Evolutionary conservation across 2,888 invertebrate species (phyloP).

Genomic region (Sinodicranocentrus sp.): DNA sequence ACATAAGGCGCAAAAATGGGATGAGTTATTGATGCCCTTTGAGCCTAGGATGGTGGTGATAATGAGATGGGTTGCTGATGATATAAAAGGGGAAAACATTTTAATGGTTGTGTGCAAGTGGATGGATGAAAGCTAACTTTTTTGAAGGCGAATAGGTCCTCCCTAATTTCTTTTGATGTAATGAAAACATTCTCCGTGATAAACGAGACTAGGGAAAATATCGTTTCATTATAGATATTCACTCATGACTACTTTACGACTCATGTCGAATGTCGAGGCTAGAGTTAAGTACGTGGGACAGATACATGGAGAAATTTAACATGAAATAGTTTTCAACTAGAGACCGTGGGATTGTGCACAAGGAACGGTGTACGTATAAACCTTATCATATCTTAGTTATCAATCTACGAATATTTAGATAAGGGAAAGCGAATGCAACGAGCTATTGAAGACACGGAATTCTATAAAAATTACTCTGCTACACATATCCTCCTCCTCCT

Average conservation of each 20-base stretch:
- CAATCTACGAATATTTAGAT: constrained; percentile 41
- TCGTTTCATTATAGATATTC: too few relatives aligned
- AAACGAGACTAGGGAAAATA: constrained; percentile 8
- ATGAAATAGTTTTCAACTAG: background rate
- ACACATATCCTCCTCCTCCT: too few relatives aligned
- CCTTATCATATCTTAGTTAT: constrained; percentile 31
- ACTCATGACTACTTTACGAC: too few relatives aligned
- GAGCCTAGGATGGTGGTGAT: constrained; percentile 22
- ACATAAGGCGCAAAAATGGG: constrained; percentile 53
- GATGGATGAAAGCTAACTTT: constrained; percentile 18
- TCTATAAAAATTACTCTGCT: too few relatives aligned
- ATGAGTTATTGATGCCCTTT: constrained; percentile 48
- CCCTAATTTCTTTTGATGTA: background rate
- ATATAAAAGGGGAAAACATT: background rate
- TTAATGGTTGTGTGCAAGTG: constrained; percentile 16
- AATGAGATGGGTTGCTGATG: constrained; percentile 43
- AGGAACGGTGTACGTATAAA: background rate
- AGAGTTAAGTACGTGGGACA: too few relatives aligned
- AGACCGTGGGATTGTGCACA: background rate
- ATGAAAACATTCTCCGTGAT: constrained; percentile 24
- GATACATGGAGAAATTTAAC: too few relatives aligned
- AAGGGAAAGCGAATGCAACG: too few relatives aligned
- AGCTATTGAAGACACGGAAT: too few relatives aligned
- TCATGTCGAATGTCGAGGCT: too few relatives aligned
- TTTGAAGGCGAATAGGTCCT: background rate